Evolutionary conservation across 2,888 invertebrate species (phyloP), one percentile per base, ranked within the genome.

Genomic region (Bellardia pandia): DNA sequence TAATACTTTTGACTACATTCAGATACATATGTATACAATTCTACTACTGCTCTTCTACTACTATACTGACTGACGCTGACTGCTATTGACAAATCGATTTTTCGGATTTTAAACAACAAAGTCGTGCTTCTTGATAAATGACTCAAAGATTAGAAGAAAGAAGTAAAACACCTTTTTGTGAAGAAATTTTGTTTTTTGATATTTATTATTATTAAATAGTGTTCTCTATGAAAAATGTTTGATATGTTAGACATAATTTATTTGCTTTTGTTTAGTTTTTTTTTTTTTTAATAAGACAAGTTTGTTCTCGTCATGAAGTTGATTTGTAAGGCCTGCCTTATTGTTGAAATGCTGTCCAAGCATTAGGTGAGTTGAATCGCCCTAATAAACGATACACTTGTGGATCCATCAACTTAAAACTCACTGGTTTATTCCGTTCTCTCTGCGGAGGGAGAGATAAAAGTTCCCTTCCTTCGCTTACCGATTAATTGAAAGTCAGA

Each of bases 41-140:
- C 3, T 37, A 37, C 37, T 64, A 42, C 11, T 62, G 6, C 45
- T 11, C 45, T 45, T 9, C 37, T 45, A 33, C 62, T 51, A 37
- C 53, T 71, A 51, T 23, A 45, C 33, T 71, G 62, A 64, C 42
- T 62, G 72, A 64, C 45, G 68, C 60, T 62, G 69, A 33, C 64
- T 68, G 53, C 78, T 76, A 72, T 86, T 83, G 79, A 86, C 76
- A 86, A 83, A 86, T 86, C 69, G 82, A 48, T 86, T 78, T 79
- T 64, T 74, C 23, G 40, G 62, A 16, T 69, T 75, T 78, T 51
- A 62, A 13, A 0, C 14, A 75, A 79, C 48, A 64, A 75, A 40
- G 8, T 8, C 53, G 37, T 48, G 56, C 62, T 11, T 11, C 14
- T 72, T 77, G 72, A 82, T 78, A 82, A 78, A 78, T 82, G 66